Evolutionary conservation across 2,888 invertebrate genomes (phyloP).

Genomic region (Tipula helvola): DNA sequence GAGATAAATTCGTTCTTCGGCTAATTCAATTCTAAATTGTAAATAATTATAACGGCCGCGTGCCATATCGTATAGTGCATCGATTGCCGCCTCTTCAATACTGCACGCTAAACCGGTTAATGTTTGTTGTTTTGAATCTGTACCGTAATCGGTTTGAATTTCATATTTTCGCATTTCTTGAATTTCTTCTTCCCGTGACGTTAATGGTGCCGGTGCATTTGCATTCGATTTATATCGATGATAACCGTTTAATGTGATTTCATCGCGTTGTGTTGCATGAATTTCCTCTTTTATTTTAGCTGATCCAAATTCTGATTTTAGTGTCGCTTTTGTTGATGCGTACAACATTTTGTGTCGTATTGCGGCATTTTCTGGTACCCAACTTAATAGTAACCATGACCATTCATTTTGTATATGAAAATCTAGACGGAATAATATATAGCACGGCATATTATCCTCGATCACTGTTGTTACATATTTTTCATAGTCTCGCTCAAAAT

Average conservation of each 20-base stretch:
- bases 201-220: slow-evolving; percentile 79
- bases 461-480: slow-evolving; percentile 56
- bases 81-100: slow-evolving; percentile 64
- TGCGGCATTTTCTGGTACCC: slow-evolving; percentile 86
- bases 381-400: slow-evolving; percentile 87
- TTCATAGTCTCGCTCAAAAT: slow-evolving; percentile 81
- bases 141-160: slow-evolving; percentile 58
- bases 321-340: slow-evolving; percentile 92
- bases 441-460: slow-evolving; percentile 76
- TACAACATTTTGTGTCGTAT: slow-evolving; percentile 95
- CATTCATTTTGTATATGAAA: slow-evolving; percentile 65
- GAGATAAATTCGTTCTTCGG: slow-evolving; percentile 77
- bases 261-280: slow-evolving; percentile 75
- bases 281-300: slow-evolving; percentile 89
- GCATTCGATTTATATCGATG: slow-evolving; percentile 62
- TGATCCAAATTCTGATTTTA: slow-evolving; percentile 92
- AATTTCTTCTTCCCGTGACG: slow-evolving; percentile 74
- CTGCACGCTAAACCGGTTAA: slow-evolving; percentile 86
- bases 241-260: slow-evolving; percentile 72
- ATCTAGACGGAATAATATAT: slow-evolving; percentile 77
- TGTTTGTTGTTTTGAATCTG: slow-evolving; percentile 78
- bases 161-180: slow-evolving; percentile 64
- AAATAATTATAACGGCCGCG: slow-evolving; percentile 73
- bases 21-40: slow-evolving; percentile 74
- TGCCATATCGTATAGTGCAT: slow-evolving; percentile 61